These are phyloP conservation scores for Plestiodon gilberti DNA, from an alignment of 2,113 vertebrate genomes.

Conservation along the genomic window DNA sequence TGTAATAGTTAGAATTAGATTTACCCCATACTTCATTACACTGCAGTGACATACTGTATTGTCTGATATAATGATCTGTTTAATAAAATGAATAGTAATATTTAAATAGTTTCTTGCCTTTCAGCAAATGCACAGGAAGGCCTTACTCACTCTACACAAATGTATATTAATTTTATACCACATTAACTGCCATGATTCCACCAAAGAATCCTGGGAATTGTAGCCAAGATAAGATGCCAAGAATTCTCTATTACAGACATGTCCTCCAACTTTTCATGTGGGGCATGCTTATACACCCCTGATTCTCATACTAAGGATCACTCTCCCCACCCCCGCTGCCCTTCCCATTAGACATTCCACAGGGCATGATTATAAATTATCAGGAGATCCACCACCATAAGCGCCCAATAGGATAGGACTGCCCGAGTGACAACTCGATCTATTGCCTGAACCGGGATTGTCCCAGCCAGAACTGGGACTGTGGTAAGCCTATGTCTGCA, in stretches of 20 bases:
- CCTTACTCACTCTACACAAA: background rate
- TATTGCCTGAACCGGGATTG: too few species aligned
- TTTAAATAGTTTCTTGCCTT: background rate
- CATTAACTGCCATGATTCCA: background rate
- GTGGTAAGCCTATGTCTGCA: too few species aligned
- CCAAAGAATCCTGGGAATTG: background rate
- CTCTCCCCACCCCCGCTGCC: too few species aligned
- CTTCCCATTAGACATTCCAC: too few species aligned
- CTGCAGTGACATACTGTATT: background rate
- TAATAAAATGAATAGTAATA: background rate
- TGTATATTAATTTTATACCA: background rate
- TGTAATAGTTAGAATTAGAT: background rate
- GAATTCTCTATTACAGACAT: background rate
- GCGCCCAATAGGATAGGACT: too few species aligned
- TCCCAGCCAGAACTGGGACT: too few species aligned
- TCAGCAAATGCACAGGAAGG: background rate
- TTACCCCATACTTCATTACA: slow-evolving; percentile 6
- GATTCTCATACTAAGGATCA: too few species aligned
- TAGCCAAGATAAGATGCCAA: background rate
- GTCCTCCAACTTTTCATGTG: too few species aligned
- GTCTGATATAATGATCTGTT: background rate
- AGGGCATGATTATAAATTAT: too few species aligned
- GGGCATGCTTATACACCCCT: too few species aligned
- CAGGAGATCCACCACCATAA: too few species aligned
- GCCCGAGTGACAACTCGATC: too few species aligned